Evolutionary conservation across 2,797 vertebrate species (phyloP), one percentile per base, ranked within the genome.

Genomic region (Liasis olivaceus): DNA sequence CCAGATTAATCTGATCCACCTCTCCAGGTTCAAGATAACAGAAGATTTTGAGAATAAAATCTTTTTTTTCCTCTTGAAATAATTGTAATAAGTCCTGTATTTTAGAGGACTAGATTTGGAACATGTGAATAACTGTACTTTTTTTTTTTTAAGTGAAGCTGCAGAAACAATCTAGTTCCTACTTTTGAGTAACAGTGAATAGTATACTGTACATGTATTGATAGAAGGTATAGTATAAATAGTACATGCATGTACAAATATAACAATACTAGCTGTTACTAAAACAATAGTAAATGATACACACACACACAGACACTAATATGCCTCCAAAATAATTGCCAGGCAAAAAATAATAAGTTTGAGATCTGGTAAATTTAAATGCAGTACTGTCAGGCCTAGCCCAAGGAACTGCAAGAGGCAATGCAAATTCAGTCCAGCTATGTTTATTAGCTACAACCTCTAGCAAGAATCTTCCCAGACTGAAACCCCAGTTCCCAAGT

Each of bases 1-100:
- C 94, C 93, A 20, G 91, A 96, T 96, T 96, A 97, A 95, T 96
- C 94, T 92, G 93, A 96, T 92, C 72, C 72, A 7, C 36, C 20
- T 95, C 20, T 58, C 81, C 93, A 92, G 26, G 54, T 93, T 93
- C 3, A 11, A 93, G 92, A 90, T 95, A 92, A 58, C 88, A 95
- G 72, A 95, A 93, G 28, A 24, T 81, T 93, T 2, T 91, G 72
- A 91, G 94, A 95, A 93, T 93, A 93, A 94, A 2, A 96, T 90
- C 20, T 87, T 94, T 94, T 87, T 63, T 87, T 12, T 64, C 56
- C 3, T 26, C 66, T 72, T 59, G 3, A 51, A 92, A 91, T 93
- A 91, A 2, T 92, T 96, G 93, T 91, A 92, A 9, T 92, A 89
- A 89, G 54, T 94, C 64, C 64, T 81, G 47, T 42, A 0, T 42